These are phyloP conservation scores for Tetrao urogallus DNA, from an alignment of 2,113 vertebrate genomes.

Conservation along the genomic window DNA sequence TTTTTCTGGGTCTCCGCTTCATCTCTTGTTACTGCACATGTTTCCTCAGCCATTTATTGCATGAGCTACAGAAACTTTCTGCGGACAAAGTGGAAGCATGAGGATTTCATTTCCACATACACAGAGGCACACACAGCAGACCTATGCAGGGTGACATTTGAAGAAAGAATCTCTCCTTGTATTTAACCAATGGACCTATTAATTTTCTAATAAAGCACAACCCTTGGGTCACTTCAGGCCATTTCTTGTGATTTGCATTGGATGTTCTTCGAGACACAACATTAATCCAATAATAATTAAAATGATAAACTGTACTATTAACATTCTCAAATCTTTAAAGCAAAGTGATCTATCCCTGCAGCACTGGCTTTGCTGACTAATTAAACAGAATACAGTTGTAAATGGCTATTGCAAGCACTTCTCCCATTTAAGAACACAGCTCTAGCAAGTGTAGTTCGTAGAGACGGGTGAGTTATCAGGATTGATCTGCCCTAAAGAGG, in stretches of 20 bases:
- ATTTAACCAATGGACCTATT: constrained; percentile 71
- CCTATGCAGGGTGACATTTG: constrained; percentile 71
- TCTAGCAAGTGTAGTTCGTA: constrained; percentile 58
- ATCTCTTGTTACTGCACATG: not conserved
- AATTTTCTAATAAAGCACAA: constrained; percentile 72
- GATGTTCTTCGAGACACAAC: constrained; percentile 76
- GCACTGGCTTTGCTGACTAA: constrained; percentile 75
- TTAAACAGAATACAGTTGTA: constrained; percentile 76
- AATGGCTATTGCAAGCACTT: constrained; percentile 76
- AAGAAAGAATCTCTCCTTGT: constrained; percentile 69
- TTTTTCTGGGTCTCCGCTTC: constrained; percentile 22
- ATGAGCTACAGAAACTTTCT: constrained; percentile 11
- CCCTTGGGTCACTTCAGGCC: constrained; percentile 74
- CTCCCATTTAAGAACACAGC: constrained; percentile 67
- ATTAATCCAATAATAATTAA: constrained; percentile 83
- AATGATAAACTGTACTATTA: constrained; percentile 83
- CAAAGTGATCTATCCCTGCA: constrained; percentile 76
- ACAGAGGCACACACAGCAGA: not conserved
- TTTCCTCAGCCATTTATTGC: constrained; percentile 46
- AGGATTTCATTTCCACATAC: constrained; percentile 39
- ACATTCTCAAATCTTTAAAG: constrained; percentile 83
- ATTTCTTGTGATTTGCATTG: constrained; percentile 76
- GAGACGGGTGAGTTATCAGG: not conserved
- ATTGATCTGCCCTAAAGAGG: constrained; percentile 51
- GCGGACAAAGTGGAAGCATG: constrained; percentile 35